Percentiles rank a stretch among this genome's conserved stretches.
Evolutionary conservation across 2,113 vertebrate genomes (phyloP).

Genomic region (Rutilus rutilus): DNA sequence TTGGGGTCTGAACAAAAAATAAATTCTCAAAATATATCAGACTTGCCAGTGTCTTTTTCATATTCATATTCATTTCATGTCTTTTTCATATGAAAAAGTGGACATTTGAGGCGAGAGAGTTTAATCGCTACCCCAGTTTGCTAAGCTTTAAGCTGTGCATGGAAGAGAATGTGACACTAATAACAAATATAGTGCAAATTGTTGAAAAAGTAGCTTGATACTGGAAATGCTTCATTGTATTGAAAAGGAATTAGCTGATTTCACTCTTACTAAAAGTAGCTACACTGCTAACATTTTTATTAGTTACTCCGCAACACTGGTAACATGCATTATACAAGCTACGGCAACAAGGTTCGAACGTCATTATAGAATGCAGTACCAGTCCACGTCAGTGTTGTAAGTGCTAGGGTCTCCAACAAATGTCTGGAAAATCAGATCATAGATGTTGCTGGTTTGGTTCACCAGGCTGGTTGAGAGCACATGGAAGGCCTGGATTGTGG

Average conservation of each 20-base stretch:
- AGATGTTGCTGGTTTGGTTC: conserved; percentile 54
- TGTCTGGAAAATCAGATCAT: conserved; percentile 61
- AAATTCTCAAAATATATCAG: background rate
- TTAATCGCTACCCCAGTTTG: too few relatives aligned
- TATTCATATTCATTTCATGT: too few relatives aligned
- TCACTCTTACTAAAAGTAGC: background rate
- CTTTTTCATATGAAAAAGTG: background rate
- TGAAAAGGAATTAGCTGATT: too few relatives aligned
- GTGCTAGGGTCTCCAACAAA: conserved; percentile 71
- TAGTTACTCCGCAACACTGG: background rate
- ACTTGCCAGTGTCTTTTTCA: background rate
- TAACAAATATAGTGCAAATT: too few relatives aligned
- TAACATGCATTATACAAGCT: background rate
- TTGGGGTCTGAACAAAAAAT: background rate
- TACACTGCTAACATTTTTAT: too few relatives aligned
- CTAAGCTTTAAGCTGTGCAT: too few relatives aligned
- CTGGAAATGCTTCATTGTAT: too few relatives aligned
- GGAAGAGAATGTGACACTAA: too few relatives aligned
- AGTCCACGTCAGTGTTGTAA: conserved; percentile 65
- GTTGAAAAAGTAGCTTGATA: too few relatives aligned
- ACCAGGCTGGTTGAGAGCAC: conserved; percentile 54
- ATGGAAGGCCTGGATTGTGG: conserved; percentile 58
- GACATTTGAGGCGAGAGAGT: background rate
- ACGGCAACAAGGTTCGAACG: background rate
- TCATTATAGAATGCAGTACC: conserved; percentile 61